Base-by-base conservation (phyloP, 2,113 vertebrate genomes). In the Protobothrops flavoviridis region DNA sequence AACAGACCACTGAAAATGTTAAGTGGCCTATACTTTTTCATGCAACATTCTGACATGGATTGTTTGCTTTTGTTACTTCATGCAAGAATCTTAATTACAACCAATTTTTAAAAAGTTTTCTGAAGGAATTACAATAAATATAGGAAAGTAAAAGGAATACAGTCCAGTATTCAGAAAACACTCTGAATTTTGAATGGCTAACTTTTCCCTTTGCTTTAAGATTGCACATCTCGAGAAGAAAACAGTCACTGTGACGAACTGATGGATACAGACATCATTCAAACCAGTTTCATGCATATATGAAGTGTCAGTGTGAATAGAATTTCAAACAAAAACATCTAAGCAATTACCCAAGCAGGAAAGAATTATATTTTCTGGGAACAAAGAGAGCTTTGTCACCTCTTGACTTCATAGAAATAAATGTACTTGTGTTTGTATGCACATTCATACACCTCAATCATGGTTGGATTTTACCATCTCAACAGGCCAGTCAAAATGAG, bases 61-160 rank as follows among this genome's bases (percentile, higher is more conserved):
- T 94, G 91, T 95, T 95, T 90, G 88, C 90, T 96, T 95, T 95
- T 93, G 3, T 92, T 95, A 90, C 92, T 97, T 4, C 85, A 95
- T 94, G 95, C 91, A 95, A 97, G 6, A 97, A 93, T 95, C 93
- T 93, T 97, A 97, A 97, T 97, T 97, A 97, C 97, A 98, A 96
- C 91, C 74, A 43, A 59, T 85, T 96, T 87, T 56, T 1, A 97
- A 97, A 85, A 97, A 91, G 33, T 93, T 96, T 93, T 96, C 88
- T 94, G 95, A 55, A 93, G 94, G 93, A 95, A 97, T 95, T 96
- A 94, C 69, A 94, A 88, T 88, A 96, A 93, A 87, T 93, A 95
- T 95, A 85, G n/a, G 8, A 95, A 93, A 93, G 91, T 88, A 87
- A 96, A 97, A 95, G 50, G 93, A 97, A 95, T 96, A 92, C 94